Base-by-base conservation (phyloP, 2,113 vertebrate genomes). In the Aphyosemion australe region DNA sequence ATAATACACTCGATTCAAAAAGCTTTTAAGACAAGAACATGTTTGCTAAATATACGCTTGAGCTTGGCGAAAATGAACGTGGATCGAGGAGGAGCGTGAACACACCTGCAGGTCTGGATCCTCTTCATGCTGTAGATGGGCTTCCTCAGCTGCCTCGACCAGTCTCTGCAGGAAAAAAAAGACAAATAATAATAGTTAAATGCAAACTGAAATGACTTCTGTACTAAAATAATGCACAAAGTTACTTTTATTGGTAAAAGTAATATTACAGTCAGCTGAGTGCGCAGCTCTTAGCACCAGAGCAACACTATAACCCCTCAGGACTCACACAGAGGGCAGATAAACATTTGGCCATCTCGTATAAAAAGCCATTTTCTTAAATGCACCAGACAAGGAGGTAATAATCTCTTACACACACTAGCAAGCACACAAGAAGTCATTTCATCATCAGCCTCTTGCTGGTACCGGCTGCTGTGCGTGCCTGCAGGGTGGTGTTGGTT, bases 61-160 rank as follows among this genome's bases (percentile, higher is more conserved):
- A 48, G 18, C 6, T 37, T 7, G 34, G n/a, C 57, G 18, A 26
- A 45, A 50, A 31, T 19, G 7, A 34, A 4, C 39, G 10, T 56
- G 18, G 39, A 55, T 12, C 4, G 19, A 32, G 11, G 21, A 37
- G 5, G 1, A 10, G 18, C 12, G 5, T 5, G 18, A 15, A 61
- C 55, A 48, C 21, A 99, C 97, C 95, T 98, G 96, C 19, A 99
- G 88, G 71, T 99, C 88, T 66, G 96, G 95, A 81, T 99, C 95
- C 76, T 98, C 98, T 54, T 95, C 94, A 0, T 99, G 97, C 78
- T 99, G 96, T 65, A 98, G 90, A 57, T 99, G 96, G 47, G 97
- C 97, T 69, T 98, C 96, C 81, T 99, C 97, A 61, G 97, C 97
- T 51, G 97, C 97, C 79, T 98, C 96, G 13, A 99, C 97, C 41